Evolutionary conservation across 2,888 invertebrate species (phyloP).

Genomic region (Ichneumoninae sp.): DNA sequence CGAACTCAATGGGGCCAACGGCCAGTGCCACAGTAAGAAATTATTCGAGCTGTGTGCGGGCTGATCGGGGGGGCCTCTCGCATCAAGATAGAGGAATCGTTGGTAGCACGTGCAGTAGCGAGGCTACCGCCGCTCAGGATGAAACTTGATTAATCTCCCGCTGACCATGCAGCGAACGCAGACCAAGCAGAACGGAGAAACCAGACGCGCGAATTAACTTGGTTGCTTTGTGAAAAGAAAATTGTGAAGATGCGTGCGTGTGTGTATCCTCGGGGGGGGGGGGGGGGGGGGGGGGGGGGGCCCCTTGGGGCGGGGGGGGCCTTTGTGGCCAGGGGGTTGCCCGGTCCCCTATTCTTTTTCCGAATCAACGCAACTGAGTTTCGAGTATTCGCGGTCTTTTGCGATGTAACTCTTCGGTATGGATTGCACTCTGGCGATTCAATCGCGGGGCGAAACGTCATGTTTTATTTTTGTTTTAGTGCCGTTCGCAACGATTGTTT

Average conservation of each 20-base stretch:
- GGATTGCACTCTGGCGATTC: not conserved
- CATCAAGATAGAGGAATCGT: slow-evolving; percentile 62
- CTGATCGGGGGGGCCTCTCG: slow-evolving; percentile 43
- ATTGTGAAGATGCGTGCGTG: slow-evolving; percentile 61
- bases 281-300: too few species aligned
- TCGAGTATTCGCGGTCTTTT: slow-evolving; percentile 1
- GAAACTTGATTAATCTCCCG: slow-evolving; percentile 68
- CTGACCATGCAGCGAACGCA: slow-evolving; percentile 59
- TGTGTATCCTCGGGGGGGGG: not conserved
- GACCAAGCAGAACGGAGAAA: slow-evolving; percentile 54
- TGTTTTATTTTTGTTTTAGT: not conserved
- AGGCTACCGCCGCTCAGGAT: slow-evolving; percentile 24
- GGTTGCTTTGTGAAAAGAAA: slow-evolving; percentile 64
- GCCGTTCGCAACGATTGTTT: not conserved
- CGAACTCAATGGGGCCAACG: slow-evolving; percentile 17
- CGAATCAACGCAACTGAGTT: slow-evolving; percentile 34
- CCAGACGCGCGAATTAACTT: slow-evolving; percentile 59
- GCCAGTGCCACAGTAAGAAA: slow-evolving; percentile 44
- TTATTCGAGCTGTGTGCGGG: slow-evolving; percentile 55
- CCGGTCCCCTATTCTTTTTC: too few species aligned
- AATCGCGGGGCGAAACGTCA: not conserved
- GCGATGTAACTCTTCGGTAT: not conserved
- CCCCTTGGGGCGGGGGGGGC: too few species aligned
- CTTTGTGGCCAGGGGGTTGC: too few species aligned
- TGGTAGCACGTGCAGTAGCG: slow-evolving; percentile 64